Evolutionary conservation across 1,140 invertebrate species (phyloP), one percentile per base, ranked within the genome.

Genomic region (Musca vetustissima): DNA sequence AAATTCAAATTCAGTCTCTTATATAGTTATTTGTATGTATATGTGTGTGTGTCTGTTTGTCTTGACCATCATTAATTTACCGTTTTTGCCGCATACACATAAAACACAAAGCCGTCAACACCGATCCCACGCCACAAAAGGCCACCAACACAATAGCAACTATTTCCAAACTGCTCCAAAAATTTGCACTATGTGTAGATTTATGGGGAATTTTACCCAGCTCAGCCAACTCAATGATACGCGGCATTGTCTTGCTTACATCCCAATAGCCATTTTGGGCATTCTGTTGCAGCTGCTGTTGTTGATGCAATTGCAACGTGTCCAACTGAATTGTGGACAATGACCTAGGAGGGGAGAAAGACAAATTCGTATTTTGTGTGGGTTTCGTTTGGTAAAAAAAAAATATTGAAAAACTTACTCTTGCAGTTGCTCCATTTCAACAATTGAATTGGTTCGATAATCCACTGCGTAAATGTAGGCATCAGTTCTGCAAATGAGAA

Each of bases 401-500:
- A n/a, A n/a, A n/a, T n/a, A n/a, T n/a, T n/a, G n/a, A n/a, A n/a
- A 32, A 53, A 80, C 85, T 88, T 85, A 93, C 91, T 87, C 89
- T 80, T 92, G 87, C 22, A 94, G 75, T 1, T 88, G 87, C 59
- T 92, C 90, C 86, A 91, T 92, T 76, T 94, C 91, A 55, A 94
- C 86, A 68, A 95, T 89, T 1, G 90, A 86, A 76, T 95, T 94
- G 1, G 91, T 88, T 65, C 89, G 82, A 2, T 90, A 91, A 83
- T 94, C 92, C 8, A 94, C 90, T 1, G 91, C 93, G 75, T 95
- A 94, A 43, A 94, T 85, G 71, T 92, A 94, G 83, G 94, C 85
- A 73, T 95, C 92, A 25, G 92, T 94, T 24, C 92, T 93, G 82
- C n/a, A n/a, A n/a, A n/a, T n/a, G n/a, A n/a, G n/a, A n/a, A n/a